Percentiles rank a stretch among this genome's conserved stretches.
phyloP scores from a whole-genome alignment of 1,140 invertebrate species.

The Tetraneura akinire region DNA sequence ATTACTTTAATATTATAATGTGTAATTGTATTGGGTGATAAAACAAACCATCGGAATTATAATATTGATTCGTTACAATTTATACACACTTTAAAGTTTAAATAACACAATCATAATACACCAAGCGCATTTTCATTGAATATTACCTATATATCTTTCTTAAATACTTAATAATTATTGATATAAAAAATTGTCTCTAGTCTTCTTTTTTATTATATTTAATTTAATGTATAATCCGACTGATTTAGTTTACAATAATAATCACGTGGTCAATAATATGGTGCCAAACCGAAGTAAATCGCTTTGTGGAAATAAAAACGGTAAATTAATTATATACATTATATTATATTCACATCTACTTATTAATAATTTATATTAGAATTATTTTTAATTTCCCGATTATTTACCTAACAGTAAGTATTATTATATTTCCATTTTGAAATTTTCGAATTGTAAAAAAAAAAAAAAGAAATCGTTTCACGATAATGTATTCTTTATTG shows the following conservation, averaged over 20 bases:
- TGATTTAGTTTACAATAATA: constrained; percentile 3
- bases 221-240: neutral
- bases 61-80: neutral
- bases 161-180: neutral
- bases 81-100: no score
- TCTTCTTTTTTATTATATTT: no score
- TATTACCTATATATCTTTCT: neutral
- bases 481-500: no score
- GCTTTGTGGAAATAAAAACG: neutral
- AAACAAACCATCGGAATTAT: neutral
- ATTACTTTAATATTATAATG: neutral
- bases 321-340: constrained; percentile 14
- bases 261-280: constrained; percentile 11
- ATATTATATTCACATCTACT: no score
- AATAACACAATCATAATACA: neutral
- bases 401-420: no score
- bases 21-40: neutral
- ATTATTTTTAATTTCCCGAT: no score
- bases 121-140: neutral
- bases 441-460: no score
- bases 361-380: no score
- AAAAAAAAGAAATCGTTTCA: no score
- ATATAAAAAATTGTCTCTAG: neutral
- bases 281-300: neutral
- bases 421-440: no score